Evolutionary conservation across 1,140 invertebrate genomes (phyloP).

Genomic region (Pseudobourletiella spinata): DNA sequence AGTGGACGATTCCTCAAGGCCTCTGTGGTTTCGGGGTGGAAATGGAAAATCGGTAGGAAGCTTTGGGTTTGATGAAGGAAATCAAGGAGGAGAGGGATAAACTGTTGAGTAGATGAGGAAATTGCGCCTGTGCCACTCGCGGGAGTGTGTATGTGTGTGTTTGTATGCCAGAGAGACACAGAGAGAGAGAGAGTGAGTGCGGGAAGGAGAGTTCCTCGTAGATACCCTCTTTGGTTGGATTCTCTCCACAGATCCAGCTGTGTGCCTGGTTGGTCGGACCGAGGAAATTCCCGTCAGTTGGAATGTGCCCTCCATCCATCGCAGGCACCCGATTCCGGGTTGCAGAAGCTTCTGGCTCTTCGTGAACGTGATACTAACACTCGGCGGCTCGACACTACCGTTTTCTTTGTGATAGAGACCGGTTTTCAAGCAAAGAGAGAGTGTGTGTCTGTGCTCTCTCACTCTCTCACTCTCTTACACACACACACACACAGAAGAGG

Average conservation of each 20-base stretch:
- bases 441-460: too few species aligned
- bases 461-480: too few species aligned
- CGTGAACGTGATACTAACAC: neutral
- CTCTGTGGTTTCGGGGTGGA: neutral
- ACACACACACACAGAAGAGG: too few species aligned
- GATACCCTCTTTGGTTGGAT: neutral
- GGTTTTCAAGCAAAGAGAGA: too few species aligned
- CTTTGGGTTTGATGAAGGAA: slow-evolving; percentile 4
- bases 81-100: slow-evolving; percentile 10
- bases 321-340: slow-evolving; percentile 9
- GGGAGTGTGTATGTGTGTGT: too few species aligned
- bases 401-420: neutral
- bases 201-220: neutral
- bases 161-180: neutral
- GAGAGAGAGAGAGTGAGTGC: neutral
- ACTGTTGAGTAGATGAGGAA: neutral
- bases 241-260: neutral
- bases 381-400: neutral
- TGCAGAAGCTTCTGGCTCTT: neutral
- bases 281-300: slow-evolving; percentile 11
- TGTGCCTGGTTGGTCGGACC: slow-evolving; percentile 2
- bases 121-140: neutral
- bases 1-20: neutral
- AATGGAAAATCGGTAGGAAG: slow-evolving; percentile 7
- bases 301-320: slow-evolving; percentile 26